Evolutionary conservation across 2,113 vertebrate genomes (phyloP), one percentile per base, ranked within the genome.

Genomic region (Podarcis muralis): DNA sequence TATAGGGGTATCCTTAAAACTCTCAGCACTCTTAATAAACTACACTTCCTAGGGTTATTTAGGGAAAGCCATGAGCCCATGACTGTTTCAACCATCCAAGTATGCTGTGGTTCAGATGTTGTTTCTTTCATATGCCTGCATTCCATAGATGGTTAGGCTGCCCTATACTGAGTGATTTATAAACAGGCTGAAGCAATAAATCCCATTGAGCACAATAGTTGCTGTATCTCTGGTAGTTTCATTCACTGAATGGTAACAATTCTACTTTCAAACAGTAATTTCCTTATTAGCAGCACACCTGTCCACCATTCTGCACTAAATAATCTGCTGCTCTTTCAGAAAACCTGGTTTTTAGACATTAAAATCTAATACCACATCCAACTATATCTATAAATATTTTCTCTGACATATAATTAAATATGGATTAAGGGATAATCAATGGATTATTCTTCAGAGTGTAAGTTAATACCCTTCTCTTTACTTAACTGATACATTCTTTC

Each of bases 301-400:
- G 87, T 6, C 59, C 22, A 27, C 18, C 53, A n/a, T n/a, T 88
- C 5, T 40, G 76, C 23, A 30, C 53, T 48, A 81, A 65, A 89
- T 85, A 23, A 9, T n/a, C 3, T 83, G 22, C 3, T 32, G 1
- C 84, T 90, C 37, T 81, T 87, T 57, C 43, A 89, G 32, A 84
- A 74, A 57, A 53, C 48, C 18, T 65, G n/a, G 13, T 23, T 71
- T 72, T 86, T 53, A n/a, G n/a, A 68, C 53, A 37, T 65, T 78
- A 89, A 90, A 88, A 86, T 25, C 37, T 74, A n/a, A 35, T 77
- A 77, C 81, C 40, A 66, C 83, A 88, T 11, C 57, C 35, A 1
- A 15, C 13, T 69, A 79, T 53, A 48, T 65, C 32, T 48, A 83
- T 48, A 88, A 5, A 75, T 23, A 37, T 16, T 40, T 68, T 69